A percentile compares a stretch with the other conserved stretches of the same genome.
phyloP scores from a whole-genome alignment of 1,140 invertebrate genomes.

The Diorhabda sublineata region DNA sequence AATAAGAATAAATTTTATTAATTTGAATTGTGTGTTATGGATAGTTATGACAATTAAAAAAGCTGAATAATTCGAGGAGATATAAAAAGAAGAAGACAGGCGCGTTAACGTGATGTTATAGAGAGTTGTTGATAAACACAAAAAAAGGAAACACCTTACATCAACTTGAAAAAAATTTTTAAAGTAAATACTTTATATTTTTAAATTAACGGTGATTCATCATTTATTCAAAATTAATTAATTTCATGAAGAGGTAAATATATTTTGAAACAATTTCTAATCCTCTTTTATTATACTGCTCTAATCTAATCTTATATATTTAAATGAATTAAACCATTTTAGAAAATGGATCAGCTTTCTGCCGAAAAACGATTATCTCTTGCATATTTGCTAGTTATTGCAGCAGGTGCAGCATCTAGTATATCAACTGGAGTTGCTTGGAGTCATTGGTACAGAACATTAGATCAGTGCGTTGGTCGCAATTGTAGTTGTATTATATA shows the following conservation, averaged over 20 bases:
- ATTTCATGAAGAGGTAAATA: background rate
- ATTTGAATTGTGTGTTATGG: too few species aligned
- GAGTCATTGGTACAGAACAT: slow-evolving; percentile 54
- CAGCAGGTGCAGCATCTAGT: slow-evolving; percentile 46
- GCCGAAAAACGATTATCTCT: slow-evolving; percentile 46
- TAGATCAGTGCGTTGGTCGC: slow-evolving; percentile 50
- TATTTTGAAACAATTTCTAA: background rate
- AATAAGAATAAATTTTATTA: too few species aligned
- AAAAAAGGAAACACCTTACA: background rate
- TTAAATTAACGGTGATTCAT: background rate
- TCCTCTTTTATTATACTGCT: too few species aligned
- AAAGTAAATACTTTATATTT: background rate
- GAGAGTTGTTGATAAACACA: slow-evolving; percentile 4
- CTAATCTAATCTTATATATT: too few species aligned
- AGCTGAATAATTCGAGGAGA: too few species aligned
- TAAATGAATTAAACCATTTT: background rate
- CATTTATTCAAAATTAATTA: background rate
- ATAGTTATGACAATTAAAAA: too few species aligned
- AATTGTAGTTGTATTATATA: slow-evolving; percentile 58
- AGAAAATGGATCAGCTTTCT: slow-evolving; percentile 31
- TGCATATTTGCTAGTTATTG: slow-evolving; percentile 44
- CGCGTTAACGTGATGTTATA: too few species aligned
- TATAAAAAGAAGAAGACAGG: too few species aligned
- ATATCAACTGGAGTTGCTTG: slow-evolving; percentile 49
- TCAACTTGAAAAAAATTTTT: background rate